Conservation (phyloP, 2,797 vertebrate species). For the Mormyrus proboscirostris region DNA sequence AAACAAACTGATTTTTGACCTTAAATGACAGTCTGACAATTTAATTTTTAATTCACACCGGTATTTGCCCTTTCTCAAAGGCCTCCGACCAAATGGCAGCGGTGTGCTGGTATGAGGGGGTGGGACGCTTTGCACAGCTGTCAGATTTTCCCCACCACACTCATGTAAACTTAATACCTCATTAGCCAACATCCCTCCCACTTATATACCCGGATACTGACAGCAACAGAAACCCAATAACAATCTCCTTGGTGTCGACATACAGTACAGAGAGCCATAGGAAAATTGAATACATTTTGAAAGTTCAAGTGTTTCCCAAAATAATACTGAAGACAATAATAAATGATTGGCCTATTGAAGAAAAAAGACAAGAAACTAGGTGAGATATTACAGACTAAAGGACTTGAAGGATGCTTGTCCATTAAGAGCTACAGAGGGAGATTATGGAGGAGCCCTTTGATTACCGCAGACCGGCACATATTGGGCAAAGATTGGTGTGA, state of each 20-base stretch:
- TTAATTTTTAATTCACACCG: conserved; percentile 13
- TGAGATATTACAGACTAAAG: not conserved
- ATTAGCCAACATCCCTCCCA: not conserved
- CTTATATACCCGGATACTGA: not conserved
- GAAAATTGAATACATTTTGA: not conserved
- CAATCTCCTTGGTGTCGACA: not conserved
- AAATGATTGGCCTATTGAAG: not conserved
- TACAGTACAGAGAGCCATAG: not conserved
- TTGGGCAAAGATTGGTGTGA: not conserved
- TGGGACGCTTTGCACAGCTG: not conserved
- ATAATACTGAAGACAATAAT: not conserved
- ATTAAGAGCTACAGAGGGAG: not conserved
- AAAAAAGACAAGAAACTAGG: not conserved
- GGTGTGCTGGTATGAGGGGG: not conserved
- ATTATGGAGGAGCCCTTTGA: not conserved
- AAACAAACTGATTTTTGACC: not conserved
- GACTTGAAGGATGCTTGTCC: not conserved
- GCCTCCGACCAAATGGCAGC: not conserved
- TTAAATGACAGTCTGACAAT: not conserved
- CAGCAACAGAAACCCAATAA: not conserved
- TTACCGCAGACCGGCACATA: not conserved
- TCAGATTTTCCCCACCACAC: not conserved
- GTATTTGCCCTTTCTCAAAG: conserved; percentile 5
- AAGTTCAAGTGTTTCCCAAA: not conserved
- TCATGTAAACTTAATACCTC: not conserved